Percentiles rank a stretch among this genome's conserved stretches.
Evolutionary conservation across 1,140 invertebrate genomes (phyloP).

Genomic region (Ladona fulva): DNA sequence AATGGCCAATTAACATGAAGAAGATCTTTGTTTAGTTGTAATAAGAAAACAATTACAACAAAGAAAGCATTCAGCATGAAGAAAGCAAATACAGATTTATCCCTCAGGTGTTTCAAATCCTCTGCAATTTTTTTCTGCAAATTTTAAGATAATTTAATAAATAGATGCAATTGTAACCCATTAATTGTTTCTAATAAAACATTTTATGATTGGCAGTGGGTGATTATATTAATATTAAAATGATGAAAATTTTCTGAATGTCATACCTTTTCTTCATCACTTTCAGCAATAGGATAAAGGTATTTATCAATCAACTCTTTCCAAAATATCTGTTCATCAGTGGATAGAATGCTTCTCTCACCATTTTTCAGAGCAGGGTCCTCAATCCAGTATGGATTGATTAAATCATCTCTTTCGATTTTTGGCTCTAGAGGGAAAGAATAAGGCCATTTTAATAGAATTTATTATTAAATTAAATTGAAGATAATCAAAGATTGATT

Average conservation of each 20-base stretch:
- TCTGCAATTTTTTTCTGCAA: slow-evolving; percentile 44
- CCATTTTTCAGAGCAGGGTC: slow-evolving; percentile 53
- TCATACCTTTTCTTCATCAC: slow-evolving; percentile 43
- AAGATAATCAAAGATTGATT: too few species aligned
- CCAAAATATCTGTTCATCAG: slow-evolving; percentile 61
- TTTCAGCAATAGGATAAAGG: slow-evolving; percentile 56
- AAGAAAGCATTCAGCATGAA: slow-evolving; percentile 78
- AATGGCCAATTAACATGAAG: slow-evolving; percentile 63
- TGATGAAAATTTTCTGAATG: slow-evolving; percentile 21
- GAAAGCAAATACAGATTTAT: slow-evolving; percentile 67
- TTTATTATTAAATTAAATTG: too few species aligned
- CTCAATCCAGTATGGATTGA: slow-evolving; percentile 61
- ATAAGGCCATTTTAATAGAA: too few species aligned
- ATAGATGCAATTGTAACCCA: background rate
- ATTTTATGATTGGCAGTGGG: background rate
- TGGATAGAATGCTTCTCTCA: slow-evolving; percentile 48
- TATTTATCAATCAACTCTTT: slow-evolving; percentile 61
- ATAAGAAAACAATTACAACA: slow-evolving; percentile 66
- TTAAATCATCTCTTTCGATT: background rate
- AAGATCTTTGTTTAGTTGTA: slow-evolving; percentile 65
- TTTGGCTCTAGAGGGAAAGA: background rate
- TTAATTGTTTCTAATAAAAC: slow-evolving; percentile 14
- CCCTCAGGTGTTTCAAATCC: slow-evolving; percentile 54
- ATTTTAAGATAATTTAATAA: background rate
- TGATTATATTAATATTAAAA: too few species aligned